Percentiles rank a stretch among this genome's conserved stretches.
phyloP scores from a whole-genome alignment of 2,797 vertebrate genomes.

The Alcedo quadribrachys region DNA sequence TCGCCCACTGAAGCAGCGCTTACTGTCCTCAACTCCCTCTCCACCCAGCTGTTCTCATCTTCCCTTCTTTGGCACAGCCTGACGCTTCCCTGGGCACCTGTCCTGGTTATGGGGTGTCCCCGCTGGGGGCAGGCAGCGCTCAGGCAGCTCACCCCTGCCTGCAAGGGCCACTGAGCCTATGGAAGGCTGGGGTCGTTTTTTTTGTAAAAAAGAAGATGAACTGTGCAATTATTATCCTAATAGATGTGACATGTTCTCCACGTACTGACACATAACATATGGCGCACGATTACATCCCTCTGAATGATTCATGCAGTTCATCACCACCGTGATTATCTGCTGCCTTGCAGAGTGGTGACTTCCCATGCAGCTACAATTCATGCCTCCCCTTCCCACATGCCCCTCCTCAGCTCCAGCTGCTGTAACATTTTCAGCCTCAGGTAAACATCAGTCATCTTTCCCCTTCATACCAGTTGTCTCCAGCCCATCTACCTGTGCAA shows the following conservation, averaged over 20 bases:
- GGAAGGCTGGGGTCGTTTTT: not conserved
- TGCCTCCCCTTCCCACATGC: rapidly evolving
- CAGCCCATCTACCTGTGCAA: not conserved
- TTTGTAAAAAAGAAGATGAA: not conserved
- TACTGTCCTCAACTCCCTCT: not conserved
- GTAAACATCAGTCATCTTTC: not conserved
- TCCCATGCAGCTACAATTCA: not conserved
- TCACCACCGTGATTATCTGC: not conserved
- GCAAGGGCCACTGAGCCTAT: not conserved
- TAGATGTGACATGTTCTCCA: constrained; percentile 15
- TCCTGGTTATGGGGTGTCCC: not conserved
- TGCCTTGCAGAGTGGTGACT: not conserved
- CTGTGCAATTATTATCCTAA: constrained; percentile 28
- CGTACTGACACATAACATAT: constrained; percentile 45
- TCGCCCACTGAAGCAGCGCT: not conserved
- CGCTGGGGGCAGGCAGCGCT: rapidly evolving
- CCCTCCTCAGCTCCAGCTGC: not conserved
- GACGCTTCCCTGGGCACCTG: not conserved
- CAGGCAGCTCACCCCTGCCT: not conserved
- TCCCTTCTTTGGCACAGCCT: not conserved
- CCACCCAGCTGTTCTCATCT: not conserved
- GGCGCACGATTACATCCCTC: not conserved
- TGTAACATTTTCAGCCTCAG: not conserved
- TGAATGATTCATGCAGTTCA: constrained; percentile 53
- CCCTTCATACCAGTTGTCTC: rapidly evolving